These are phyloP conservation scores for Drosophila subpulchrella DNA, from an alignment of 1,140 invertebrate species.

Conservation along the genomic window DNA sequence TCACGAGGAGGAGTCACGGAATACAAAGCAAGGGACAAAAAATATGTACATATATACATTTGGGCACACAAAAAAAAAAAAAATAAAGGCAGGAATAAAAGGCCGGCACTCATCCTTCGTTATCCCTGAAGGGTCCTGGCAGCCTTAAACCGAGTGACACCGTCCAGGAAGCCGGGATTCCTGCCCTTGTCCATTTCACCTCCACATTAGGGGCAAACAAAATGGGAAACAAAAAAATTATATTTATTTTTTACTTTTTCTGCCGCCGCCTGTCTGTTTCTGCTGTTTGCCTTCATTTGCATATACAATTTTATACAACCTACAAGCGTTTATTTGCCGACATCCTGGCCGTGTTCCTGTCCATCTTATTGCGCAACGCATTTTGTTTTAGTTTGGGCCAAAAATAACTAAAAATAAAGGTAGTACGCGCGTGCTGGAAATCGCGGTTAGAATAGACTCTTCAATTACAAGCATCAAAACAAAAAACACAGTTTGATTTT, in stretches of 20 bases:
- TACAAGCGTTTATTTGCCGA: conserved; percentile 73
- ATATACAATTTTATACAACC: conserved; percentile 69
- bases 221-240: conserved; percentile 20
- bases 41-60: conserved; percentile 10
- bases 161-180: conserved; percentile 29
- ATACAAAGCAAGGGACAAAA: conserved; percentile 46
- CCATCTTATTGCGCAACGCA: conserved; percentile 31
- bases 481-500: too few relatives aligned
- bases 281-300: conserved; percentile 76
- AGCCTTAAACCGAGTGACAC: conserved; percentile 45
- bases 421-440: not conserved
- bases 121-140: conserved; percentile 40
- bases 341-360: conserved; percentile 29
- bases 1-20: conserved; percentile 73
- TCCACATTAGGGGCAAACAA: conserved; percentile 41
- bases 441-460: not conserved
- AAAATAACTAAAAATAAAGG: not conserved
- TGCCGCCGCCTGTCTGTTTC: conserved; percentile 37
- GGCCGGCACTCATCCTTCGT: conserved; percentile 35
- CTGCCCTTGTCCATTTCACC: conserved; percentile 26
- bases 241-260: conserved; percentile 20
- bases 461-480: too few relatives aligned
- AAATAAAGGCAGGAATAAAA: conserved; percentile 17
- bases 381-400: conserved; percentile 20
- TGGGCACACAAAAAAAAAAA: not conserved